phyloP scores from a whole-genome alignment of 1,140 invertebrate genomes.

The Agrilus planipennis region DNA sequence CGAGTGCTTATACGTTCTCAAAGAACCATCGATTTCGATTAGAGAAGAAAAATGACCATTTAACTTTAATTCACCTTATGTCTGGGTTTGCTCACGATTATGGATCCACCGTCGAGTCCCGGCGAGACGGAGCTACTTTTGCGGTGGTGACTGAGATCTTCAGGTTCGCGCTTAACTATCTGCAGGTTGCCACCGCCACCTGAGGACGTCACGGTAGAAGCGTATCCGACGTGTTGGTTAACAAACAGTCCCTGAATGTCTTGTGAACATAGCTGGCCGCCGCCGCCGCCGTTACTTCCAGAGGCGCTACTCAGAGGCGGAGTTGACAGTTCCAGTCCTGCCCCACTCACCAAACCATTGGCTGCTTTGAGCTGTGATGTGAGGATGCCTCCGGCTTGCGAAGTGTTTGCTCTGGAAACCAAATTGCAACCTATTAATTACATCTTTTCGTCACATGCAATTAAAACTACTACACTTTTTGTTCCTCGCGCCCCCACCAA shows the following conservation, averaged over 20 bases:
- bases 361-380: constrained; percentile 38
- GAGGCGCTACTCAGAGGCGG: constrained; percentile 38
- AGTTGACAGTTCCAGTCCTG: constrained; percentile 38
- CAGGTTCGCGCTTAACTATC: constrained; percentile 51
- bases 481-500: too few relatives aligned
- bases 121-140: constrained; percentile 31
- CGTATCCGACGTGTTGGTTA: constrained; percentile 39
- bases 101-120: constrained; percentile 28
- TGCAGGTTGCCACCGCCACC: constrained; percentile 36
- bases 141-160: constrained; percentile 45
- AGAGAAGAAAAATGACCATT: constrained; percentile 1
- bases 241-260: constrained; percentile 52
- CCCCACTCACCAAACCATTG: constrained; percentile 45
- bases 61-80: constrained; percentile 27
- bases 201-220: constrained; percentile 26
- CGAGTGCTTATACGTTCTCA: not conserved
- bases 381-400: constrained; percentile 32
- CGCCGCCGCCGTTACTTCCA: too few relatives aligned
- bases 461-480: too few relatives aligned
- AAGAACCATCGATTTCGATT: not conserved
- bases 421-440: constrained; percentile 25
- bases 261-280: constrained; percentile 28
- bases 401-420: constrained; percentile 32
- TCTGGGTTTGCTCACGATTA: constrained; percentile 31
- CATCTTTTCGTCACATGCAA: too few relatives aligned